phyloP scores from a whole-genome alignment of 2,113 vertebrate species.

The Callionymus lyra region DNA sequence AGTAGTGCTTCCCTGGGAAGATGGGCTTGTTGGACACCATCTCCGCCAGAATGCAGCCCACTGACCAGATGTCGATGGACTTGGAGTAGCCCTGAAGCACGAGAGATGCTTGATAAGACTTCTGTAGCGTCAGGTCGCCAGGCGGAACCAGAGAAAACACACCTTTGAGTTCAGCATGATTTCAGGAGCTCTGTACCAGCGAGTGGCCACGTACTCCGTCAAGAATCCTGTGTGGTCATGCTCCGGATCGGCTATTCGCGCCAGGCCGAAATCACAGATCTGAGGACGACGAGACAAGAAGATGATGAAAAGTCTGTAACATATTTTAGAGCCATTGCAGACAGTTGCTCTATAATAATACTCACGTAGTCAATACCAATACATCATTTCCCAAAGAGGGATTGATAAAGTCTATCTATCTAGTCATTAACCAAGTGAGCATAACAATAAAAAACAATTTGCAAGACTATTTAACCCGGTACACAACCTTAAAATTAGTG shows the following conservation, averaged over 20 bases:
- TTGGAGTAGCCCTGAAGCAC: slow-evolving; percentile 78
- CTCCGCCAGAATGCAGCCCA: slow-evolving; percentile 86
- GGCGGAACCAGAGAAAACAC: too few species aligned
- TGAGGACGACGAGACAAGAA: slow-evolving; percentile 27
- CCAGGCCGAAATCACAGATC: slow-evolving; percentile 87
- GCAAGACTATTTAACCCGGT: too few species aligned
- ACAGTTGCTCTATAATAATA: too few species aligned
- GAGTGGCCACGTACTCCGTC: slow-evolving; percentile 85
- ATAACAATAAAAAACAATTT: too few species aligned
- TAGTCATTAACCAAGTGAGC: too few species aligned
- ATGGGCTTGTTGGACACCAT: slow-evolving; percentile 84
- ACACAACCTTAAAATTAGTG: too few species aligned
- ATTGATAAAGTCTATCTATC: too few species aligned
- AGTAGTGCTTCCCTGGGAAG: slow-evolving; percentile 87
- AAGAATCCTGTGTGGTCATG: slow-evolving; percentile 86
- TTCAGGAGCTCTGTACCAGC: slow-evolving; percentile 88
- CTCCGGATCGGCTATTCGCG: slow-evolving; percentile 81
- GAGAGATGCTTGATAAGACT: slow-evolving; percentile 1
- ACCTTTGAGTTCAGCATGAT: slow-evolving; percentile 93
- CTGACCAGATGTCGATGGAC: slow-evolving; percentile 88
- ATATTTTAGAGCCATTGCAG: too few species aligned
- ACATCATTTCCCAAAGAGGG: too few species aligned
- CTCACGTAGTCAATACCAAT: too few species aligned
- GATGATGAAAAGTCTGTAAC: too few species aligned
- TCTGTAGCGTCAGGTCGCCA: too few species aligned